Percentiles rank a stretch among this genome's conserved stretches.
These are phyloP conservation scores for Drosophila persimilis DNA, from an alignment of 1,140 invertebrate species.

Conservation along the genomic window DNA sequence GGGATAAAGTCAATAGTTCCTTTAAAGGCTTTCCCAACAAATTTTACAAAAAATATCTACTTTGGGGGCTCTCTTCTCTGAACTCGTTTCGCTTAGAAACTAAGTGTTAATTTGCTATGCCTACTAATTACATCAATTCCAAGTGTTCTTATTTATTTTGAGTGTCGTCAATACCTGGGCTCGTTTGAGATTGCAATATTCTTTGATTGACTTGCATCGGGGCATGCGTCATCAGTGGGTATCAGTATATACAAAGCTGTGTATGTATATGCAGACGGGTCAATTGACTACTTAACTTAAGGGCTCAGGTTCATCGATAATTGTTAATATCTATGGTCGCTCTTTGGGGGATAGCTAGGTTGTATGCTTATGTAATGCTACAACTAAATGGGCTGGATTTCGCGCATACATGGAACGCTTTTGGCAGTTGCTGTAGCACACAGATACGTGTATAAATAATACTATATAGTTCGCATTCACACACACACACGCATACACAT, in stretches of 20 bases:
- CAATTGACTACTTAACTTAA: constrained; percentile 38
- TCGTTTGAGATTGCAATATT: constrained; percentile 34
- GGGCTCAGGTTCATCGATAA: constrained; percentile 40
- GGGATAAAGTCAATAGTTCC: too few relatives aligned
- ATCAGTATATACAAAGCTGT: constrained; percentile 37
- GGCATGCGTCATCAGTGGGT: constrained; percentile 29
- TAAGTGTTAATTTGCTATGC: constrained; percentile 13
- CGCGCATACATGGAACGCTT: constrained; percentile 46
- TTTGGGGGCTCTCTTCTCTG: constrained; percentile 20
- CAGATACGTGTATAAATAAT: constrained; percentile 63
- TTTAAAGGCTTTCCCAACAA: constrained; percentile 1
- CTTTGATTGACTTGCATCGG: constrained; percentile 48
- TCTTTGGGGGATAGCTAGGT: constrained; percentile 5
- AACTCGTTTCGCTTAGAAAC: constrained; percentile 21
- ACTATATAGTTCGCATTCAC: constrained; percentile 58
- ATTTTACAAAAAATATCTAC: constrained; percentile 22
- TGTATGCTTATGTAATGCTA: constrained; percentile 41
- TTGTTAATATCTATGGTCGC: constrained; percentile 33
- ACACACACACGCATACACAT: constrained; percentile 15
- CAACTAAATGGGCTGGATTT: constrained; percentile 46
- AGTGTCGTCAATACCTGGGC: constrained; percentile 24
- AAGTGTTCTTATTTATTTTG: constrained; percentile 25
- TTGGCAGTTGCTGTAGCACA: constrained; percentile 73
- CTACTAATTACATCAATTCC: constrained; percentile 55
- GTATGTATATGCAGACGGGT: constrained; percentile 42